phyloP scores from a whole-genome alignment of 53 echinoderm and acorn worm species.

The Holothuria leucospilota region DNA sequence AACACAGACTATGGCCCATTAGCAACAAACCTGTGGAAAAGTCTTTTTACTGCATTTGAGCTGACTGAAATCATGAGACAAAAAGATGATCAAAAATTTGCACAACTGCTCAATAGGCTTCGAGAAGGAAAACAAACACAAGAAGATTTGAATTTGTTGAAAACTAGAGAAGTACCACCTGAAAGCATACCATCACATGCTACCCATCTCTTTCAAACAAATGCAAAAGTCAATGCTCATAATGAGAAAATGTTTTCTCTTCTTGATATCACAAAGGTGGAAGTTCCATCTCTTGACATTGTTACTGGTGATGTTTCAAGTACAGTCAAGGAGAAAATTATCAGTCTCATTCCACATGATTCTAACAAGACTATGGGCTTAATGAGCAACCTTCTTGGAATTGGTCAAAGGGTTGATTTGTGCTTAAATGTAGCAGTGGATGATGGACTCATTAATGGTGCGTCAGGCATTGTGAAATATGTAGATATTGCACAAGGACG shows the following conservation, averaged over 20 bases:
- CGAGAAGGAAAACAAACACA: constrained; percentile 65
- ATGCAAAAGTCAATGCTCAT: constrained; percentile 15
- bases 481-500: neutral
- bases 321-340: constrained; percentile 13
- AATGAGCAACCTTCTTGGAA: neutral
- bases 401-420: constrained; percentile 12
- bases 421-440: constrained; percentile 35
- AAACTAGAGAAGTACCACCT: neutral
- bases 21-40: constrained; percentile 61
- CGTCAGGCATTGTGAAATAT: constrained; percentile 3
- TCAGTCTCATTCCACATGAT: constrained; percentile 4
- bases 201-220: constrained; percentile 27
- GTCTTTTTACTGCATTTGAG: constrained; percentile 55
- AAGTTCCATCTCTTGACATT: neutral
- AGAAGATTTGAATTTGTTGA: constrained; percentile 23
- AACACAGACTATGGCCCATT: constrained; percentile 25
- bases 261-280: neutral
- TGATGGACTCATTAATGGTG: constrained; percentile 43
- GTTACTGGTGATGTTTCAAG: constrained; percentile 25
- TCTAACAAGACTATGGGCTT: constrained; percentile 23
- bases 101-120: constrained; percentile 62
- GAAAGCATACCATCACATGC: constrained; percentile 6
- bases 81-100: constrained; percentile 62
- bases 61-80: constrained; percentile 72
- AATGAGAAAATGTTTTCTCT: neutral